phyloP scores from a whole-genome alignment of 2,797 vertebrate genomes.

The Leucoraja ocellata region DNA sequence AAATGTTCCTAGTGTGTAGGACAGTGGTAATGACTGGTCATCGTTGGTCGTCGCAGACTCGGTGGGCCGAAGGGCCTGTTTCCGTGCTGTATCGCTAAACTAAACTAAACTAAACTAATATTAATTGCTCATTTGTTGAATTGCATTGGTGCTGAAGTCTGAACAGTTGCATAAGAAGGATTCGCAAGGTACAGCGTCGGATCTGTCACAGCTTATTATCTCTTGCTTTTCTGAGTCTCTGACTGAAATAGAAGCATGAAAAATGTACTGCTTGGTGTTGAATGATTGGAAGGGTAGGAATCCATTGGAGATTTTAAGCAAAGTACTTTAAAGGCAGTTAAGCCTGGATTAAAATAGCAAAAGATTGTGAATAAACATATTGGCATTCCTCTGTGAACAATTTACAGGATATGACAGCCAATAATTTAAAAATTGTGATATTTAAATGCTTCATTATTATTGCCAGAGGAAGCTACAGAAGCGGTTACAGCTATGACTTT shows the following conservation, averaged over 20 bases:
- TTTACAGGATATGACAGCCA: neutral
- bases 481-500: too few species aligned
- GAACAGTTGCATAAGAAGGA: neutral
- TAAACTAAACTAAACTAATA: neutral
- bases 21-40: too few species aligned
- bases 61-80: too few species aligned
- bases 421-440: neutral
- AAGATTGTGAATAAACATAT: neutral
- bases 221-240: neutral
- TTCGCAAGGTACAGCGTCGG: too few species aligned
- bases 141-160: neutral
- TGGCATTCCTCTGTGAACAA: neutral
- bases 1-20: too few species aligned
- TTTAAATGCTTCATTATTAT: too few species aligned
- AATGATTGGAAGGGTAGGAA: neutral
- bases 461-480: too few species aligned
- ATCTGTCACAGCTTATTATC: neutral
- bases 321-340: neutral
- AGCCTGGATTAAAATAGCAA: neutral
- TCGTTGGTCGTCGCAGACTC: too few species aligned
- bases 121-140: slow-evolving; percentile 15
- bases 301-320: neutral
- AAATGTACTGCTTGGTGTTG: neutral
- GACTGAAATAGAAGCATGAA: neutral
- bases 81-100: too few species aligned